Base-by-base conservation (phyloP, 2,888 invertebrate genomes). In the Tiliacea aurago region DNA sequence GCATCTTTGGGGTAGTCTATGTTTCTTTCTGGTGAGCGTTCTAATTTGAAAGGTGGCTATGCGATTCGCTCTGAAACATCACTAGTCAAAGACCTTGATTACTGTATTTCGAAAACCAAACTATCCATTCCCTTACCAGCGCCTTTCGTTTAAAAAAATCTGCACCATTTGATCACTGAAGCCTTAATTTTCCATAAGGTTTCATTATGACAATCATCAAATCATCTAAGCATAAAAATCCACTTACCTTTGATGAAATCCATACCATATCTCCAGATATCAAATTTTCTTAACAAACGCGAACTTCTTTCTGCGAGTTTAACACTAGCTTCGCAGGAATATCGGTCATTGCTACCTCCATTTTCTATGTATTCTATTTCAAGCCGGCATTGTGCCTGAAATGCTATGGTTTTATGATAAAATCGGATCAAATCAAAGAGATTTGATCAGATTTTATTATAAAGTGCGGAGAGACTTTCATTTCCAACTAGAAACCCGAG, bases 1-100 rank as follows among this genome's bases (percentile, higher is more conserved):
- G 84, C 81, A 83, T 87, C 86, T 84, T 80, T 77, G 79, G 86
- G 81, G 81, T 78, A 78, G 86, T 82, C 81, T 85, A 74, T 81
- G 71, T 73, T 82, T 66, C 83, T 63, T 82, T 82, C 66, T 82
- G 65, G 62, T 69, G 20, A 23, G 59, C 9, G 28, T 75, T 79
- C 55, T n/a, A 70, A 56, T 47, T 66, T 49, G n/a, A 64, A 71
- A 65, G 28, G 47, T 69, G 41, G 13, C 47, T 56, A 41, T n/a
- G 7, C 23, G 11, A 68, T 45, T 73, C 49, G 23, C 28, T 51
- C 59, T 7, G 49, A 55, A 45, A 45, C 41, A 23, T 7, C 49
- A 56, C n/a, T 68, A 55, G 13, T 59, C 18, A 6, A 5, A 58
- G 13, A 18, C 28, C 18, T 33, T 45, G 11, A 28, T 28, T 13